Evolutionary conservation across 2,113 vertebrate species (phyloP).

Genomic region (Ahaetulla prasina): DNA sequence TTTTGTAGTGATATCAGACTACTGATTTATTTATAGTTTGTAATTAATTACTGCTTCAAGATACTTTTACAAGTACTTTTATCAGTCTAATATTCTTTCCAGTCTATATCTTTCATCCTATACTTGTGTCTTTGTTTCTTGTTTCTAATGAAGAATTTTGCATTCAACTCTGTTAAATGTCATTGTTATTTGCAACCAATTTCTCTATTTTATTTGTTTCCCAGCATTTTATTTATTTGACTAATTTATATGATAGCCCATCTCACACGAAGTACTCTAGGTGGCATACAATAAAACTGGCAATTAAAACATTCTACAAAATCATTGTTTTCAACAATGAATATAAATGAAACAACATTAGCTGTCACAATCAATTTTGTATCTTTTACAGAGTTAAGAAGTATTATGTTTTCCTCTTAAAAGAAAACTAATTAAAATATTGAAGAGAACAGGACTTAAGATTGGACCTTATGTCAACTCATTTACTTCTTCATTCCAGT

Average conservation of each 20-base stretch:
- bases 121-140: not conserved
- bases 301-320: not conserved
- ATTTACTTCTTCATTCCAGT: not conserved
- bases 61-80: not conserved
- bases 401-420: not conserved
- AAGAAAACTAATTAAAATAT: not conserved
- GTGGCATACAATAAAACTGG: not conserved
- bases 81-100: not conserved
- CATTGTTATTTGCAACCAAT: not conserved
- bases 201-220: not conserved
- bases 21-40: not conserved
- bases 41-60: not conserved
- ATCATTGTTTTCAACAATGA: not conserved
- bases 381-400: not conserved
- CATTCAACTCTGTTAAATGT: not conserved
- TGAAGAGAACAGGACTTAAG: not conserved
- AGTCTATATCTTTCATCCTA: not conserved
- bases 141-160: not conserved
- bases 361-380: not conserved
- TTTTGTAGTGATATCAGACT: not conserved
- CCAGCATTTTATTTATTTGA: not conserved
- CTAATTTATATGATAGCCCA: not conserved
- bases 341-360: not conserved
- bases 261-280: not conserved
- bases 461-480: not conserved